Base-by-base conservation (phyloP, 2,888 invertebrate species). In the Ophioninae sp. region DNA sequence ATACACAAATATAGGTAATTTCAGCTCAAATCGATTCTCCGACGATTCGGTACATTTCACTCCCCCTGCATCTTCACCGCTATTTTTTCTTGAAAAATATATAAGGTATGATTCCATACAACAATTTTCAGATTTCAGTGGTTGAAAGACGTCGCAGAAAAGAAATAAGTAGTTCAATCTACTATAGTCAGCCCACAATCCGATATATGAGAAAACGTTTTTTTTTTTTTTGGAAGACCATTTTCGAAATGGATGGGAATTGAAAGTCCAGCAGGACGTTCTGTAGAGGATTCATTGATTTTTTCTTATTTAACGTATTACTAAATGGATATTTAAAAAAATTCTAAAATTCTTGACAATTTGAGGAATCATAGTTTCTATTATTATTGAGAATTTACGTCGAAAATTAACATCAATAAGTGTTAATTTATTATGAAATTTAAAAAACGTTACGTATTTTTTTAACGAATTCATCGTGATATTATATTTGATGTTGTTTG, bases 1-100 rank as follows among this genome's bases (percentile, higher is more conserved):
- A 74, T 62, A 69, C 56, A 69, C 44, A 72, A 8, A 67, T 64
- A 65, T 72, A 72, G 62, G 62, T 44, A 7, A 65, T 65, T 75
- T 39, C 75, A 56, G 37, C 39, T 56, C 8, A 30, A 64, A 73
- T 44, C n/a, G 23, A 73, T 61, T n/a, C 7, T 41, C 21, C 41
- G 2, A 21, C 10, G 21, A 59, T 21, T 59, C 59, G 20, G 8
- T 7, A 59, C 7, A 21, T 59, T 21, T 50, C 3, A 13, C 13
- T 13, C 6, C 13, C 50, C 50, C 50, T 50, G 6, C 50, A 6
- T 17, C 50, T 13, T 50, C 17, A 50, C 17, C 50, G 13, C 50
- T 30, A 30, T 30, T 30, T 30, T 30, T 30, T 30, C 30, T 13
- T 50, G 17, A 13, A 17, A 50, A 17, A 50, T 6, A 5, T 6